phyloP scores from a whole-genome alignment of 2,797 vertebrate species.

The Sparidentex hasta region DNA sequence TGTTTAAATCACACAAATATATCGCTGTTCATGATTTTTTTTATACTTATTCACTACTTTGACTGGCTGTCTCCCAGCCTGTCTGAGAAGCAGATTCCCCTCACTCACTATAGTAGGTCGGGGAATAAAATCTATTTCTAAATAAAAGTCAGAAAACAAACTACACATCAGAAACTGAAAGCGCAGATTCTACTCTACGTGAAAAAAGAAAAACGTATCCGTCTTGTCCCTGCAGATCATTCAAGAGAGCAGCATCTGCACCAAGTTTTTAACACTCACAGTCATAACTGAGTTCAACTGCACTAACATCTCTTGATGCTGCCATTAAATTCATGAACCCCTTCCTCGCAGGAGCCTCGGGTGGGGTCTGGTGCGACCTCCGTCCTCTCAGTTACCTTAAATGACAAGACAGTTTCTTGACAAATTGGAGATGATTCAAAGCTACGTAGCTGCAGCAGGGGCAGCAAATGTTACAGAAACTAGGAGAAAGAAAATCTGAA shows the following conservation, averaged over 20 bases:
- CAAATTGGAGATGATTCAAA: not conserved
- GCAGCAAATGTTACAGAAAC: not conserved
- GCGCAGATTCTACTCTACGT: not conserved
- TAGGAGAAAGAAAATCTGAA: not conserved
- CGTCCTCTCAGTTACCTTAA: not conserved
- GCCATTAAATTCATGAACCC: not conserved
- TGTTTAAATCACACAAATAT: no score
- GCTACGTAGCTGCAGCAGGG: not conserved
- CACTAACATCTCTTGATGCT: not conserved
- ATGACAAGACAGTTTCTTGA: not conserved
- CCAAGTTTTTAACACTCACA: not conserved
- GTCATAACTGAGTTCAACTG: not conserved
- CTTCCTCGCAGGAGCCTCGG: not conserved
- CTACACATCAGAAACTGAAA: not conserved
- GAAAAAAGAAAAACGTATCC: not conserved
- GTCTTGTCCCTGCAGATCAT: not conserved
- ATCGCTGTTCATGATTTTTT: no score
- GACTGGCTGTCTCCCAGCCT: no score
- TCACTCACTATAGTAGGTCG: no score
- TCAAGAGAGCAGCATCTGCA: not conserved
- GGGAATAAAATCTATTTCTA: no score
- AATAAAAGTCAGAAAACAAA: not conserved
- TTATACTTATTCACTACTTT: no score
- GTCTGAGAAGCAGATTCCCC: no score
- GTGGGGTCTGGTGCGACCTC: not conserved